Conservation (phyloP, 2,113 vertebrate genomes). For the Uropsilus gracilis region DNA sequence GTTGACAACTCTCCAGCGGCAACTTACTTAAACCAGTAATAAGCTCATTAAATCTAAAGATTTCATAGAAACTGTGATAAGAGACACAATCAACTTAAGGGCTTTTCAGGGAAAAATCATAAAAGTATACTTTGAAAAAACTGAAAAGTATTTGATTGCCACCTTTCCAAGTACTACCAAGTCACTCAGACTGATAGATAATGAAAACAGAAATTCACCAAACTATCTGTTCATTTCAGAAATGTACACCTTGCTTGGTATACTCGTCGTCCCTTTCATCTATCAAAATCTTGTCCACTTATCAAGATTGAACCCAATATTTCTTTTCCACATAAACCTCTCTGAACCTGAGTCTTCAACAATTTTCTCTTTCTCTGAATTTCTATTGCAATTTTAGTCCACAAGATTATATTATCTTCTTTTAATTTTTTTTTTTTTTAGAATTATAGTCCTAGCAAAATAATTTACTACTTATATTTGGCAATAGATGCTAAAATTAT, state of each 20-base stretch:
- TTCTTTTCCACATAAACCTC: slow-evolving; percentile 30
- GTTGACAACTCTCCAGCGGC: slow-evolving; percentile 77
- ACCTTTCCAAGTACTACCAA: slow-evolving; percentile 54
- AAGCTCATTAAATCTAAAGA: slow-evolving; percentile 81
- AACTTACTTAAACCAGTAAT: slow-evolving; percentile 78
- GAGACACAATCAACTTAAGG: slow-evolving; percentile 80
- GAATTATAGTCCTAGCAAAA: neutral
- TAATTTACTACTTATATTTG: slow-evolving; percentile 16
- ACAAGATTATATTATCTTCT: neutral
- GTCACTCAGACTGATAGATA: slow-evolving; percentile 49
- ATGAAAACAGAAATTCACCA: slow-evolving; percentile 27
- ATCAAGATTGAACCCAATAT: neutral
- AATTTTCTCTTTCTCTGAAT: neutral
- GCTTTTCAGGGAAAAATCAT: slow-evolving; percentile 64
- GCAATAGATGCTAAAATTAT: neutral
- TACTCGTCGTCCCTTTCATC: neutral
- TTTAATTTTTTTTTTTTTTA: slow-evolving; percentile 39
- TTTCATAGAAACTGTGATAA: slow-evolving; percentile 74
- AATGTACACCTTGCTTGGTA: neutral
- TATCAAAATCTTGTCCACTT: slow-evolving; percentile 32
- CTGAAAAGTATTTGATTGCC: slow-evolving; percentile 65
- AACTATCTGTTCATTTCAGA: neutral
- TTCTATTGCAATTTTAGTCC: neutral
- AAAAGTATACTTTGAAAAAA: slow-evolving; percentile 74
- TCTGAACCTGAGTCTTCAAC: neutral